Percentiles rank a stretch among this genome's conserved stretches.
Evolutionary conservation across 2,113 vertebrate species (phyloP).

Genomic region (Tiliqua scincoides): DNA sequence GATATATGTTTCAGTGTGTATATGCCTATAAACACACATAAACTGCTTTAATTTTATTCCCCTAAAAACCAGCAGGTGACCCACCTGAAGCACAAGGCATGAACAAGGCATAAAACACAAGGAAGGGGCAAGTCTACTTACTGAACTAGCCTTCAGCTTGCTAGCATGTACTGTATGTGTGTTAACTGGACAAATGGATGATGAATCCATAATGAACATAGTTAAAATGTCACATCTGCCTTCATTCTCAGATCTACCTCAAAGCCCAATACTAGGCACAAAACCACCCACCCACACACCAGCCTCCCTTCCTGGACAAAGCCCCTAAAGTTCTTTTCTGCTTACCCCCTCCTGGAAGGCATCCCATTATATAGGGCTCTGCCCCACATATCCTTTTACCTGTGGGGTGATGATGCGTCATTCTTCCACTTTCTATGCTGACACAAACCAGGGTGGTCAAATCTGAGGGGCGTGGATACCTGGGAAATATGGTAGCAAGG

Average conservation of each 20-base stretch:
- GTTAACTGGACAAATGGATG: no score
- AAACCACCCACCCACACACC: not conserved
- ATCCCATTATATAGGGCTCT: not conserved
- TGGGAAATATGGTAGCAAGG: slow-evolving; percentile 27
- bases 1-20: not conserved
- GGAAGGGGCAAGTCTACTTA: not conserved
- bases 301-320: not conserved
- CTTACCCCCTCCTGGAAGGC: not conserved
- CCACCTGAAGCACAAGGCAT: not conserved
- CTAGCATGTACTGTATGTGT: not conserved
- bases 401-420: slow-evolving; percentile 86
- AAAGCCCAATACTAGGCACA: no score
- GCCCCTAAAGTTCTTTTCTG: not conserved
- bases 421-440: slow-evolving; percentile 83
- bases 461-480: slow-evolving; percentile 80
- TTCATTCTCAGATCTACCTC: not conserved
- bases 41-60: not conserved
- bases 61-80: no score
- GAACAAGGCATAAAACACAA: no score
- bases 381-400: slow-evolving; percentile 47
- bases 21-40: not conserved
- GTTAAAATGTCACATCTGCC: no score
- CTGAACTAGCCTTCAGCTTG: not conserved
- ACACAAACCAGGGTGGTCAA: slow-evolving; percentile 76
- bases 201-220: not conserved